These are phyloP conservation scores for Isaurus tuberculatus DNA, from an alignment of 92 coral and sea anemone species.

Conservation along the genomic window DNA sequence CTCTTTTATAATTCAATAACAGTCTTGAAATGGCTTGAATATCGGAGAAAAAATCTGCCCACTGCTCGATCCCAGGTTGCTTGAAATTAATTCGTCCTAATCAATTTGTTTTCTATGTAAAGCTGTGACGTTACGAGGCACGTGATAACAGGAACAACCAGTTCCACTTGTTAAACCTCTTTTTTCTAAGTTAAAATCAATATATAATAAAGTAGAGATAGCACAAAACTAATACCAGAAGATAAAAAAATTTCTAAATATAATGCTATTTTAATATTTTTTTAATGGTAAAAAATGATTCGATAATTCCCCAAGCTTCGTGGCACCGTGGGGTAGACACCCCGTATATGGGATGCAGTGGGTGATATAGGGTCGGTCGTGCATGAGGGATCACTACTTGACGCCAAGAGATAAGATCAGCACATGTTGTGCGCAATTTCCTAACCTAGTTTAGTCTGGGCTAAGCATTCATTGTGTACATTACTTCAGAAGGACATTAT, in stretches of 20 bases:
- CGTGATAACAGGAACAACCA: background rate
- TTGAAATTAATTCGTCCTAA: background rate
- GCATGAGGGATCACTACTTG: slow-evolving; percentile 9
- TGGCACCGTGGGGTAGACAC: background rate
- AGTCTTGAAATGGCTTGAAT: background rate
- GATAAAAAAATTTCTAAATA: background rate
- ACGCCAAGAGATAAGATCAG: background rate
- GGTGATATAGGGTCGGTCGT: slow-evolving; percentile 31
- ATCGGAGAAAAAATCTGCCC: background rate
- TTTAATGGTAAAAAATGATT: background rate
- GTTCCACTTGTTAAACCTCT: background rate
- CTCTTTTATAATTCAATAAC: background rate
- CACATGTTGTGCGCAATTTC: background rate
- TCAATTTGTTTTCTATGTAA: background rate
- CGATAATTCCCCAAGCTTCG: background rate
- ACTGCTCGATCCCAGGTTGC: background rate
- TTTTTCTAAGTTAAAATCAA: background rate
- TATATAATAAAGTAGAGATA: background rate
- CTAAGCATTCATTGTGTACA: background rate
- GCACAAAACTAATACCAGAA: background rate
- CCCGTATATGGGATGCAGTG: slow-evolving; percentile 18
- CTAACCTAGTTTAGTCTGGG: background rate
- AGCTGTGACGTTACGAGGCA: background rate
- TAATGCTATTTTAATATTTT: background rate
- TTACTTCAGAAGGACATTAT: background rate